phyloP scores from a whole-genome alignment of 2,888 invertebrate species.

The Ethmia dodecea region DNA sequence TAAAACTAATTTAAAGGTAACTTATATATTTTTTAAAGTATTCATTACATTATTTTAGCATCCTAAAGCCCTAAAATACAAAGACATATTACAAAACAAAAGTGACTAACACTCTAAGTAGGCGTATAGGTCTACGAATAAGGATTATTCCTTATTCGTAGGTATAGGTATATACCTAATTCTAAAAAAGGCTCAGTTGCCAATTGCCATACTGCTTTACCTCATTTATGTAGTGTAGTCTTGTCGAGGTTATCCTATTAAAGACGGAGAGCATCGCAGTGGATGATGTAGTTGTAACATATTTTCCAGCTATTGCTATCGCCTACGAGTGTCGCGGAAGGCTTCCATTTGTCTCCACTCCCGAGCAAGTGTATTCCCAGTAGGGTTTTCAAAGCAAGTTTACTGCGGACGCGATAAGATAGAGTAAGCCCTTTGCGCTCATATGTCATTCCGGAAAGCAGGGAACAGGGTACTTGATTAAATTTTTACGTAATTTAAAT shows the following conservation, averaged over 20 bases:
- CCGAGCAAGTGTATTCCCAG: slow-evolving; percentile 53
- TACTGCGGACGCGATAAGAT: slow-evolving; percentile 60
- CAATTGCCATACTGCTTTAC: no score
- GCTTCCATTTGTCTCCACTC: slow-evolving; percentile 58
- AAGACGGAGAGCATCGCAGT: no score
- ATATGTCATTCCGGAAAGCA: slow-evolving; percentile 39
- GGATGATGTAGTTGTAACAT: slow-evolving; percentile 16
- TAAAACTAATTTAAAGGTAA: neutral
- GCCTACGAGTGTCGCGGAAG: slow-evolving; percentile 38
- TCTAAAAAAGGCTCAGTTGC: no score
- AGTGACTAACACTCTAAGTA: no score
- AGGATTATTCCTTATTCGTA: no score
- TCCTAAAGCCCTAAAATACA: neutral
- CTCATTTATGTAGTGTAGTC: no score
- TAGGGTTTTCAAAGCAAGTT: slow-evolving; percentile 59
- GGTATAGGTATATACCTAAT: no score
- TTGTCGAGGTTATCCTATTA: no score
- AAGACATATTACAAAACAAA: no score
- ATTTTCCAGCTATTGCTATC: slow-evolving; percentile 45
- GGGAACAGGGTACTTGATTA: no score
- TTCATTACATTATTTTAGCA: neutral
- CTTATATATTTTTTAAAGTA: neutral
- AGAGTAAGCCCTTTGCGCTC: slow-evolving; percentile 58
- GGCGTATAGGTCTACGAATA: no score
- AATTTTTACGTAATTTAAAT: no score